phyloP scores from a whole-genome alignment of 2,113 vertebrate species.

The Entomyzon cyanotis region DNA sequence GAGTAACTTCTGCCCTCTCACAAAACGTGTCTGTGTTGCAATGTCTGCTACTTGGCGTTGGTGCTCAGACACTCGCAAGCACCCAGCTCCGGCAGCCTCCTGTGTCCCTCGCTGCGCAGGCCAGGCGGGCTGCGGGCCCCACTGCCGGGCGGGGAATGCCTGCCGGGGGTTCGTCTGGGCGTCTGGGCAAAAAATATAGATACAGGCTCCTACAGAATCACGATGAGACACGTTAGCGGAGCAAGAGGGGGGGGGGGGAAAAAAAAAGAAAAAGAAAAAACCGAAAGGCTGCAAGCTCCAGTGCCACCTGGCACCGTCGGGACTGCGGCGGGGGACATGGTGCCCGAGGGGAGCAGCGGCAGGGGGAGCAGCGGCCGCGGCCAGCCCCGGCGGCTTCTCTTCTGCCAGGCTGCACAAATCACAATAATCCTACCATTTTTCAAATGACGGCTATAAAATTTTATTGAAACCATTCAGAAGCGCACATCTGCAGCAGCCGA shows the following conservation, averaged over 20 bases:
- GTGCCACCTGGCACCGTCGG: neutral
- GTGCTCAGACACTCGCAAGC: neutral
- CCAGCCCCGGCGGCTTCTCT: neutral
- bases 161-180: no score
- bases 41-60: rapidly evolving
- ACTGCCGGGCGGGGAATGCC: rapidly evolving
- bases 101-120: rapidly evolving
- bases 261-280: rapidly evolving
- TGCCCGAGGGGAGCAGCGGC: neutral
- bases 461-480: constrained; percentile 61
- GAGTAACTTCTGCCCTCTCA: neutral
- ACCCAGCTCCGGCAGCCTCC: neutral
- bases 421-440: constrained; percentile 50
- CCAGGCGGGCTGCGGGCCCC: rapidly evolving
- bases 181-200: neutral
- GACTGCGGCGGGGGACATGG: neutral
- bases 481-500: constrained; percentile 51
- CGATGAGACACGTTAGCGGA: rapidly evolving
- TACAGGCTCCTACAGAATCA: neutral
- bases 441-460: constrained; percentile 63
- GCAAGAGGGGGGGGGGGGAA: no score
- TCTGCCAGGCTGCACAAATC: constrained; percentile 37
- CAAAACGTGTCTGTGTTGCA: neutral
- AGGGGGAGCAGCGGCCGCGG: neutral
- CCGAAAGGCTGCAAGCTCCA: neutral